Evolutionary conservation across 2,113 vertebrate genomes (phyloP), one percentile per base, ranked within the genome.

Genomic region (Leptobrachium leishanense): DNA sequence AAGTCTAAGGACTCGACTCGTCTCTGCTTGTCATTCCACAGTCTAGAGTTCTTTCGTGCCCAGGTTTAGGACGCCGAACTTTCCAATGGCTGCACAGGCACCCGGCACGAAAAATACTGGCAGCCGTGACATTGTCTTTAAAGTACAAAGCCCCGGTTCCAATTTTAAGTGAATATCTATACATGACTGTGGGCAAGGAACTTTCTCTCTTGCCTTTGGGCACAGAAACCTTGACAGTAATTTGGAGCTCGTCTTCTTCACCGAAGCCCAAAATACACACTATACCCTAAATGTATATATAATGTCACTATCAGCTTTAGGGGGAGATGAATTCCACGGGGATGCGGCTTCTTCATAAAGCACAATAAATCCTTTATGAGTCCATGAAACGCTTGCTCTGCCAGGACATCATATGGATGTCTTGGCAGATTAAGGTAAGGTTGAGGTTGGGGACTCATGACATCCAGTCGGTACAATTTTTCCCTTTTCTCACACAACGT

Each of bases 111-210:
- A 59, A 59, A 42, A 11, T 75, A 12, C 41, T 66, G 63, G 57
- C 46, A 66, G 31, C 15, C 50, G 64, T 76, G 75, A 76, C 75
- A 76, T 46, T 76, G 42, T 68, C 50, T 76, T 76, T 63, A 53
- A 68, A 68, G 65, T 63, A 76, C 54, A 53, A 13, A 76, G 65
- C 64, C 75, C n/a, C 54, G 50, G 65, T 13, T 67, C 50, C 13
- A 68, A 68, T 57, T 57, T 76, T 76, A 8, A 40, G 53, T 42
- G 65, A n/a, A 46, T 43, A 68, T 44, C 43, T 67, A 57, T 76
- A 68, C 64, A 76, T 68, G 75, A 76, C 75, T 76, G 50, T 68
- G 64, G 75, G 75, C 64, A 76, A 76, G 75, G 75, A 76, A 76
- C 20, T 68, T n/a, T 76, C 50, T 76, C 39, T 68, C 75, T 76